These are phyloP conservation scores for Nipponia nippon DNA, from an alignment of 2,113 vertebrate genomes.

Conservation along the genomic window DNA sequence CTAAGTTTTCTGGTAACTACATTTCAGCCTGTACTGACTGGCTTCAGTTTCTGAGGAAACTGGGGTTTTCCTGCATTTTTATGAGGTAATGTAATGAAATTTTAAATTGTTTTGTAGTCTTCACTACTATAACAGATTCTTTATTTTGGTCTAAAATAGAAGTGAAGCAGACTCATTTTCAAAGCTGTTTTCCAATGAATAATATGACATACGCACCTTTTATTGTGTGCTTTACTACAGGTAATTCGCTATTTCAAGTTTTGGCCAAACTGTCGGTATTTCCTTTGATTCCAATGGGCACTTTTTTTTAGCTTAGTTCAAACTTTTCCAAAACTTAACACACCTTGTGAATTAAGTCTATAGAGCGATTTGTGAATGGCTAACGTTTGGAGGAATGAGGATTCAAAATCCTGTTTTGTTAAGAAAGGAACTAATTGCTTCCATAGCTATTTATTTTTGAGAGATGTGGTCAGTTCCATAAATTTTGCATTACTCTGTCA, in stretches of 20 bases:
- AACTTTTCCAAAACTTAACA: neutral
- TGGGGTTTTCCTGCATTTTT: neutral
- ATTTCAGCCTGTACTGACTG: neutral
- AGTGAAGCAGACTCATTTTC: neutral
- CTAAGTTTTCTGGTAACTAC: neutral
- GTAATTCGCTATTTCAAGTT: neutral
- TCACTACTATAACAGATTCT: neutral
- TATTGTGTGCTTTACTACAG: neutral
- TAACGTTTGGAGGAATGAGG: neutral
- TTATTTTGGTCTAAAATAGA: neutral
- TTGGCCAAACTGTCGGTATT: neutral
- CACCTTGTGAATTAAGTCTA: neutral
- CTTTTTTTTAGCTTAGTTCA: neutral
- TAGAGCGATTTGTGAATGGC: neutral
- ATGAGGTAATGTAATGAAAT: neutral
- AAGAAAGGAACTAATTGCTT: neutral
- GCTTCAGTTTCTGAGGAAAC: neutral
- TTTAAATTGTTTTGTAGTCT: neutral
- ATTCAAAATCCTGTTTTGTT: neutral
- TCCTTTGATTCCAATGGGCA: neutral
- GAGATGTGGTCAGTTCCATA: fast-evolving
- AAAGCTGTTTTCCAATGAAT: neutral
- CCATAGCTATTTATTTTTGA: neutral
- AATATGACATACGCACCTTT: neutral
- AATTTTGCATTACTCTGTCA: neutral